Conservation (phyloP, 2,888 invertebrate species). For the Drosophila bunnanda region DNA sequence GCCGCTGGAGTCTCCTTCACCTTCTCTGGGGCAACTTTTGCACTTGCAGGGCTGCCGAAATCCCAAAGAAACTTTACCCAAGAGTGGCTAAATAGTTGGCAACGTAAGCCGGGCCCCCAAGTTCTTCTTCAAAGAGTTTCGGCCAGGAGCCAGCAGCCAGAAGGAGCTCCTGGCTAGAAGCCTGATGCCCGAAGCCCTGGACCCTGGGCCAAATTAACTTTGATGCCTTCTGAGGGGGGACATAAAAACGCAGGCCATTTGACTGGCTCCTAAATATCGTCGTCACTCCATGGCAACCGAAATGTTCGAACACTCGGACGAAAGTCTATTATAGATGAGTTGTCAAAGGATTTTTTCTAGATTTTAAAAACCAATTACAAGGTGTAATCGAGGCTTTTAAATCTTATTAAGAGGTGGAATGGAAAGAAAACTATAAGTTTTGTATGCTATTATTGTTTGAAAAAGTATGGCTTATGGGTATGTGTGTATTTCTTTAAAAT, state of each 20-base stretch:
- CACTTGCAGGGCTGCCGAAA: conserved; percentile 26
- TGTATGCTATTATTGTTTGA: too few relatives aligned
- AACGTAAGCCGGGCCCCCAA: neutral
- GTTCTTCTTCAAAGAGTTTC: conserved; percentile 27
- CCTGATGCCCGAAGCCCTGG: conserved; percentile 33
- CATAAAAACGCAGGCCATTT: conserved; percentile 72
- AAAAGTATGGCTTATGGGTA: too few relatives aligned
- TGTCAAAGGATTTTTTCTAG: neutral
- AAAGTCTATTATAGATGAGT: neutral
- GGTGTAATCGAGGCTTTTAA: neutral
- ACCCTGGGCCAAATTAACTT: conserved; percentile 60
- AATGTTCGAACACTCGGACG: neutral
- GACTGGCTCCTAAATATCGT: conserved; percentile 59
- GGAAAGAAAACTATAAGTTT: neutral
- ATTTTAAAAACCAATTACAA: neutral
- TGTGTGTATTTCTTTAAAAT: neutral
- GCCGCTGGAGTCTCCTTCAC: neutral
- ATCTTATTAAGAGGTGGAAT: neutral
- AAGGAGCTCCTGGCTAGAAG: neutral
- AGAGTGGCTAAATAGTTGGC: conserved; percentile 25
- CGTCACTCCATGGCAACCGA: conserved; percentile 10
- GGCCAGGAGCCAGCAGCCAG: neutral
- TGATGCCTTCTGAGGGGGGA: conserved; percentile 36
- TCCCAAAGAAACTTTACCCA: conserved; percentile 12
- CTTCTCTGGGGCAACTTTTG: conserved; percentile 22